Percentiles rank a stretch among this genome's conserved stretches.
phyloP scores from a whole-genome alignment of 2,888 invertebrate species.

The Stenodema calcarata region DNA sequence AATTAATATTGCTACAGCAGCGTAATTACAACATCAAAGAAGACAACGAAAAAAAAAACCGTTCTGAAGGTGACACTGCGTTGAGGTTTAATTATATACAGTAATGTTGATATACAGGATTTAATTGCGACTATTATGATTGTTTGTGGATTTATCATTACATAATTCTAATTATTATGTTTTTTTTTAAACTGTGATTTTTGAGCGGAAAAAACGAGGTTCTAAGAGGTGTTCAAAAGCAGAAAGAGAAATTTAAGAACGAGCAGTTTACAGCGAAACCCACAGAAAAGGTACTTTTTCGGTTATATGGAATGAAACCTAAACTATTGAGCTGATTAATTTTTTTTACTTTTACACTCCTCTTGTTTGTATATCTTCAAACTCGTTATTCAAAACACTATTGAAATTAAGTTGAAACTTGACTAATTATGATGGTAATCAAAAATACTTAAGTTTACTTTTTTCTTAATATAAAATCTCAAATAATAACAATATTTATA shows the following conservation, averaged over 20 bases:
- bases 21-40: background rate
- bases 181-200: no score
- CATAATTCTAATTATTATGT: background rate
- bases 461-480: conserved; percentile 55
- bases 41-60: background rate
- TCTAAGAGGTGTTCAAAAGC: no score
- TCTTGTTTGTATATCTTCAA: background rate
- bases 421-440: conserved; percentile 54
- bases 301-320: background rate
- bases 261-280: background rate
- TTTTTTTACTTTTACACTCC: background rate
- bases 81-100: background rate
- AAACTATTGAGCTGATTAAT: conserved; percentile 19
- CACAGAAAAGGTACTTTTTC: background rate
- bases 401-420: background rate
- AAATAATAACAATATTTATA: conserved; percentile 55
- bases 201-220: no score
- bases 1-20: conserved; percentile 23
- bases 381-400: background rate
- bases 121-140: background rate
- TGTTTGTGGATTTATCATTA: background rate
- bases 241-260: no score
- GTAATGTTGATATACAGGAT: background rate
- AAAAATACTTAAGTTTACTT: conserved; percentile 55
- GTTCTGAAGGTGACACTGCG: background rate